These are phyloP conservation scores for Vesta saturnalis DNA, from an alignment of 2,888 invertebrate genomes.

Conservation along the genomic window DNA sequence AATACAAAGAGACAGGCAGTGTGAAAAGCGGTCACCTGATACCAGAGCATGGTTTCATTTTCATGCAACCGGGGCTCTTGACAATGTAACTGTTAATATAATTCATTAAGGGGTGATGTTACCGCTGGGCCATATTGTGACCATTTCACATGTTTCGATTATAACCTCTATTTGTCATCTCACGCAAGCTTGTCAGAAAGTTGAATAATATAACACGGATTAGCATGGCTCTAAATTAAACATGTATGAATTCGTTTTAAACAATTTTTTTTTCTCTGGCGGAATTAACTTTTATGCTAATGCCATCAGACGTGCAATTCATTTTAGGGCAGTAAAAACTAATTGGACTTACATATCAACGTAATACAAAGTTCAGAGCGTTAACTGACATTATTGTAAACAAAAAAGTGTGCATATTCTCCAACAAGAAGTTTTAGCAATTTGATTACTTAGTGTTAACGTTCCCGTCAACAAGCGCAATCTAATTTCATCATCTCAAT, in stretches of 20 bases:
- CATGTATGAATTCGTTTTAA: constrained; percentile 19
- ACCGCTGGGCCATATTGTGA: constrained; percentile 43
- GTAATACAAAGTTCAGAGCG: neutral
- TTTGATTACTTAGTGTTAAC: neutral
- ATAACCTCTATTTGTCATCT: constrained; percentile 36
- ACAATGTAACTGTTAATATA: constrained; percentile 45
- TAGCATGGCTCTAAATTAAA: constrained; percentile 23
- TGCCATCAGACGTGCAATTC: neutral
- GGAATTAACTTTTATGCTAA: neutral
- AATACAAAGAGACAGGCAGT: constrained; percentile 39
- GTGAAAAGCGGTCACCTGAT: constrained; percentile 39
- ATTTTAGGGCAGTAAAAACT: neutral
- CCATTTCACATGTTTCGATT: constrained; percentile 38
- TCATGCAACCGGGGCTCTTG: constrained; percentile 35
- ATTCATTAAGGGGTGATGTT: constrained; percentile 47
- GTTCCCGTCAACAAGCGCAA: constrained; percentile 7
- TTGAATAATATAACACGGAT: constrained; percentile 29
- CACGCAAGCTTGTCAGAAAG: constrained; percentile 26
- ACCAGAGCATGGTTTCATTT: constrained; percentile 37
- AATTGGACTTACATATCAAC: constrained; percentile 1
- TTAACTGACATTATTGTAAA: neutral
- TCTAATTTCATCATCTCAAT: constrained; percentile 34
- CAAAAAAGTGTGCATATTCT: too few species aligned
- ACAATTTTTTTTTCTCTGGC: neutral
- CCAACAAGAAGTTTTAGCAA: neutral